Evolutionary conservation across 2,113 vertebrate species (phyloP), one percentile per base, ranked within the genome.

Genomic region (Dinomys branickii): DNA sequence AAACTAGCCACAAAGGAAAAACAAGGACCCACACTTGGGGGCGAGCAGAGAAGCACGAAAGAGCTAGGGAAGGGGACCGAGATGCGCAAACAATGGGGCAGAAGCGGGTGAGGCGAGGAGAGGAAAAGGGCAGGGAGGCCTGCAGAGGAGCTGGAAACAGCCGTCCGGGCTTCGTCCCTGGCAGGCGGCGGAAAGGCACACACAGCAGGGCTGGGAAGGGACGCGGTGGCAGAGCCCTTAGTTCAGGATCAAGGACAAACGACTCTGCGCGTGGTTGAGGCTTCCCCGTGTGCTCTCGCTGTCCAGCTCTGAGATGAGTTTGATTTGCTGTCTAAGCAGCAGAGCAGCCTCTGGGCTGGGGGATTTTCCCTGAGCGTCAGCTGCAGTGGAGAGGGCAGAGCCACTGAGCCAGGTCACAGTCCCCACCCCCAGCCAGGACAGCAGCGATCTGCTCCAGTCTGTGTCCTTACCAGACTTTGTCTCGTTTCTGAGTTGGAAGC

Each of bases 391-490:
- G 12, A 47, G n/a, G 59, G 30, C 41, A 81, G 8, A 41, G 22
- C 44, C 12, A 77, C 11, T 56, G 67, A 47, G 54, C 33, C 41
- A 33, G 10, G 33, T 35, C 65, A 47, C 41, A 44, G 91, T 67
- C 78, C 63, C 50, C 3, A 5, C 0, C 41, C 41, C 28, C 30
- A 26, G 67, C 78, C 7, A 4, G 26, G 7, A 77, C 0, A 20
- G 63, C 77, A 83, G 56, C 78, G 44, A 69, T 69, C 38, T 38
- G 22, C 81, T 78, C 1, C 4, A 91, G 75, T 73, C 33, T 16
- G 14, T 11, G 33, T n/a, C 80, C 98, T 97, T 98, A 99, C 99
- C 99, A 99, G 95, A 98, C 98, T 94, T 98, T 99, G 97, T 99
- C 99, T 65, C 59, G 95, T 54, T 96, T 98, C 87, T 22, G 33